Evolutionary conservation across 2,888 invertebrate genomes (phyloP).

Genomic region (Agrochola macilenta): DNA sequence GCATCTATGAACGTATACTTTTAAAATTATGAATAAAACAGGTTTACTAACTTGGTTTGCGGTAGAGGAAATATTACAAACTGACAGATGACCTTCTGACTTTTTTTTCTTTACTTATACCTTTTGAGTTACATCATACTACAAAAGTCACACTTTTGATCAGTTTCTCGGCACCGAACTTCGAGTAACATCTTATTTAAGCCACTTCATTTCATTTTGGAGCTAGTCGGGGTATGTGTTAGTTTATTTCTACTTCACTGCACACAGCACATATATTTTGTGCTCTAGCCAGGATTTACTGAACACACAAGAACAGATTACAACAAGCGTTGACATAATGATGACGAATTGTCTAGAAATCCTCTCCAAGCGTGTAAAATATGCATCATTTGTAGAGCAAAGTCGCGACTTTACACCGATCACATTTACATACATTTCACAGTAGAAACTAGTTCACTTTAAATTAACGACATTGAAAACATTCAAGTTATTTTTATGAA

Average conservation of each 20-base stretch:
- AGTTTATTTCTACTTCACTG: conserved; percentile 29
- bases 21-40: conserved; percentile 49
- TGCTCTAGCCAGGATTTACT: conserved; percentile 34
- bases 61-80: conserved; percentile 52
- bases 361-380: conserved; percentile 49
- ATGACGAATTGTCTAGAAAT: conserved; percentile 61
- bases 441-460: conserved; percentile 41
- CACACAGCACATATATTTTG: conserved; percentile 22
- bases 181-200: conserved; percentile 29
- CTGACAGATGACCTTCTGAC: conserved; percentile 58
- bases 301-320: conserved; percentile 41
- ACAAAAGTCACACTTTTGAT: conserved; percentile 37
- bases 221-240: conserved; percentile 4
- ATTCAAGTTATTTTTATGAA: conserved; percentile 51
- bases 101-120: conserved; percentile 38
- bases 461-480: conserved; percentile 45
- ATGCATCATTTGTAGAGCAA: conserved; percentile 51
- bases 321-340: conserved; percentile 53
- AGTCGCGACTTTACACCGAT: conserved; percentile 39
- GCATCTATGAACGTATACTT: conserved; percentile 48
- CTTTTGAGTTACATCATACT: conserved; percentile 47
- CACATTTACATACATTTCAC: conserved; percentile 56
- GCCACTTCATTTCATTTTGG: neutral
- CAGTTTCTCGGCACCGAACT: neutral
- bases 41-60: conserved; percentile 47